Base-by-base conservation (phyloP, 2,888 invertebrate species). In the Heterodera filipjevi region DNA sequence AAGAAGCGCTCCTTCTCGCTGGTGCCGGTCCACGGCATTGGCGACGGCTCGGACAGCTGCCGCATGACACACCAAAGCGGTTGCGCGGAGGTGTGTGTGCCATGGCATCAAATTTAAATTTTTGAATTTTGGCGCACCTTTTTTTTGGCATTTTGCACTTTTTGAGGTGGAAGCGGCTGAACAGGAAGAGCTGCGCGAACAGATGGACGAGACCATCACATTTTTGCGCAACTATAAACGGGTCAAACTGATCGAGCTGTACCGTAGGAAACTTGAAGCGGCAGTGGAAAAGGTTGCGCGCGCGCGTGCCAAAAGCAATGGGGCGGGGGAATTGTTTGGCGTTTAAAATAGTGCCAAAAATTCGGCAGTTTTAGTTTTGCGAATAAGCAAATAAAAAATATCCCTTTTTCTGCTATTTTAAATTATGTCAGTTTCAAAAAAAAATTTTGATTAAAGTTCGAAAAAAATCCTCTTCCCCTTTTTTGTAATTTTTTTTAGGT, bases 161-260 rank as follows among this genome's bases (percentile, higher is more conserved):
- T 49, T 49, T 59, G 59, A 59, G 59, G 59, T 27, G 27, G 59
- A 59, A 6, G 59, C 27, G 5, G 59, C 59, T 59, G 59, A 59
- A 12, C 59, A 85, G 77, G 71, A 78, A 73, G 74, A 73, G 66
- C 10, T 64, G 71, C 66, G 78, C 27, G 80, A 80, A 53, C 53
- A 66, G 19, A 14, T 64, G 71, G 59, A 39, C 30, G 68, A 77
- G 49, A 81, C 66, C 22, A 64, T 71, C 33, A 83, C 84, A 64
- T 35, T 82, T n/a, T 35, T 81, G 49, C 46, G 49, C 32, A 78
- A 59, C 49, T 81, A 78, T 49, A 80, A 82, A 53, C 84, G 81
- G 66, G 82, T 82, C 32, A 77, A 75, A 27, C 71, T 82, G 66
- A 71, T 74, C 49, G 70, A 79, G 39, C 33, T 80, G 53, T 80